Percentiles rank a stretch among this genome's conserved stretches.
Conservation (phyloP, 2,113 vertebrate genomes). For the Rhombomys opimus region DNA sequence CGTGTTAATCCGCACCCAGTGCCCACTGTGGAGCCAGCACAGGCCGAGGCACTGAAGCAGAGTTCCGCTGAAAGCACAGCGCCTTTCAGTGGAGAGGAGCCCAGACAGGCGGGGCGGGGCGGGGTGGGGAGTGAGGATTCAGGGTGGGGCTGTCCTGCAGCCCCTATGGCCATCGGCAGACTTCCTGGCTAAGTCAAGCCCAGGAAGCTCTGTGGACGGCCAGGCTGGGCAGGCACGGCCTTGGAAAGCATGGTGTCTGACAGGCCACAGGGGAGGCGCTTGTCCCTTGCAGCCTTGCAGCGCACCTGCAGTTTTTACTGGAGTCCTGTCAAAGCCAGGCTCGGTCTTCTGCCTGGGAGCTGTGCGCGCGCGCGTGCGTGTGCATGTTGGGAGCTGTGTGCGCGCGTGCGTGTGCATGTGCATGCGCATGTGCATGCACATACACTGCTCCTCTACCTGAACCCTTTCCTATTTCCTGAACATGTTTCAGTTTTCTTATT, state of each 20-base stretch:
- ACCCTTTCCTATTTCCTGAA: not conserved
- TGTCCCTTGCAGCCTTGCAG: not conserved
- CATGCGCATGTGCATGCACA: no score
- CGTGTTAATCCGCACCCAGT: not conserved
- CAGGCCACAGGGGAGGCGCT: not conserved
- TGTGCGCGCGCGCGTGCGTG: no score
- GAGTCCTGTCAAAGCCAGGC: not conserved
- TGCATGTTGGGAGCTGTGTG: no score
- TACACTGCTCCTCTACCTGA: no score
- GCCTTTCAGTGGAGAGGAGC: not conserved
- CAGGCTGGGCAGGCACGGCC: not conserved
- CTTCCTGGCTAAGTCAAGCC: not conserved
- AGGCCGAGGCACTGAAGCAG: not conserved
- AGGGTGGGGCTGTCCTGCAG: not conserved
- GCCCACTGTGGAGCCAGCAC: not conserved
- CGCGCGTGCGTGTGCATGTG: no score
- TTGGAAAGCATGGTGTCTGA: constrained; percentile 46
- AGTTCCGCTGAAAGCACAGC: no score
- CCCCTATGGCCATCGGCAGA: not conserved
- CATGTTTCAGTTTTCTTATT: not conserved
- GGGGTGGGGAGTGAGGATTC: not conserved
- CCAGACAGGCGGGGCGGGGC: not conserved
- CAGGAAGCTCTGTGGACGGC: constrained; percentile 59
- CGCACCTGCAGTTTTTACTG: not conserved
- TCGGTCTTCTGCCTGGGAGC: not conserved